These are phyloP conservation scores for Agonopterix heracliana DNA, from an alignment of 2,888 invertebrate genomes.

Conservation along the genomic window DNA sequence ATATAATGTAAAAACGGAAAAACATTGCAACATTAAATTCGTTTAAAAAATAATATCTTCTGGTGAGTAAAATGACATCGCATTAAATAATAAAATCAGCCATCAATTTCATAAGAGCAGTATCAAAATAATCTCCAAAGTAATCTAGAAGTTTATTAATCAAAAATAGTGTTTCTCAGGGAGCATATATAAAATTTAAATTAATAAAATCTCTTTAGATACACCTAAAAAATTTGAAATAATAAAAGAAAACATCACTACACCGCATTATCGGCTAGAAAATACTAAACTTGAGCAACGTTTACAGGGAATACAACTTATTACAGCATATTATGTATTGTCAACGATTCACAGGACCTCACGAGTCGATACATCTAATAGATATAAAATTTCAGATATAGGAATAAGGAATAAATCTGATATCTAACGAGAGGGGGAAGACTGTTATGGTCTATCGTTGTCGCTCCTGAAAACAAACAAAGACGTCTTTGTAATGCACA, in stretches of 20 bases:
- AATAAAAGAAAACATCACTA: slow-evolving; percentile 21
- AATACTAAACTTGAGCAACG: slow-evolving; percentile 62
- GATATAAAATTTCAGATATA: slow-evolving; percentile 68
- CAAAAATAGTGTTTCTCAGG: background rate
- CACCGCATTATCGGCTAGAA: slow-evolving; percentile 32
- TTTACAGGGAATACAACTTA: slow-evolving; percentile 56
- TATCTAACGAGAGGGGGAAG: slow-evolving; percentile 69
- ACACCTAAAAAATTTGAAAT: slow-evolving; percentile 24
- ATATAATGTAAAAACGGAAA: background rate
- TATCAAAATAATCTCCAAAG: slow-evolving; percentile 12
- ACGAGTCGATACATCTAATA: slow-evolving; percentile 55
- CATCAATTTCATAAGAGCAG: slow-evolving; percentile 10
- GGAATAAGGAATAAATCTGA: slow-evolving; percentile 68
- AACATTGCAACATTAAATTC: background rate
- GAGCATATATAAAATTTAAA: background rate
- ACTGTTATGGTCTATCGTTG: slow-evolving; percentile 70
- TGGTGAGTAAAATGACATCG: slow-evolving; percentile 29
- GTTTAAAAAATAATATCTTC: slow-evolving; percentile 11
- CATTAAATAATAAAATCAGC: slow-evolving; percentile 6
- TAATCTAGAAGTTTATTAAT: background rate
- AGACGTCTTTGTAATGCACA: background rate
- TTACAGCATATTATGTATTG: slow-evolving; percentile 61
- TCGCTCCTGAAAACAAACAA: slow-evolving; percentile 48
- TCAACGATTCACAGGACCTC: slow-evolving; percentile 67
- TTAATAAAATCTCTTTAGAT: slow-evolving; percentile 22